Evolutionary conservation across 2,888 invertebrate species (phyloP).

Genomic region (Oasisia sp.): DNA sequence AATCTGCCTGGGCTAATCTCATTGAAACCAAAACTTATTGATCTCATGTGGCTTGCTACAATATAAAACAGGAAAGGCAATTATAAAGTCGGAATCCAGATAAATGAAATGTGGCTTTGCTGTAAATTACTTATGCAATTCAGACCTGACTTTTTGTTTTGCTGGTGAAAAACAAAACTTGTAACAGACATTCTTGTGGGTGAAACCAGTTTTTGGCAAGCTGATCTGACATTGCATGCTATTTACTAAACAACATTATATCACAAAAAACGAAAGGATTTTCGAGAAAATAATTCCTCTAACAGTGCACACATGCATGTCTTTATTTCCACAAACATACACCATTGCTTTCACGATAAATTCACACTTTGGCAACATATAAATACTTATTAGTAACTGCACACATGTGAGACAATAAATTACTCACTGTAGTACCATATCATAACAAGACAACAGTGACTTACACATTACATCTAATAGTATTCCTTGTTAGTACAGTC

Average conservation of each 20-base stretch:
- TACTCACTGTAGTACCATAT: background rate
- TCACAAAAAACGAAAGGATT: background rate
- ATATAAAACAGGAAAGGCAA: too few species aligned
- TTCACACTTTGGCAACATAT: background rate
- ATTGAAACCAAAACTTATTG: background rate
- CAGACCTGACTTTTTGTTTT: background rate
- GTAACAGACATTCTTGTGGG: background rate
- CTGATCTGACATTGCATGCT: background rate
- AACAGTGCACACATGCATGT: background rate
- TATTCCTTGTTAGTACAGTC: background rate
- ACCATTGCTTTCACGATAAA: background rate
- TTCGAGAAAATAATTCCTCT: background rate
- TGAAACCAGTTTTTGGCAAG: background rate
- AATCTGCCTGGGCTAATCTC: background rate
- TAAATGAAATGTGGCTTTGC: background rate
- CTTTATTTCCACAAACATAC: background rate
- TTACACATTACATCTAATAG: background rate
- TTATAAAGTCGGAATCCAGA: background rate
- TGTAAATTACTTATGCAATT: background rate
- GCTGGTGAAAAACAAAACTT: background rate
- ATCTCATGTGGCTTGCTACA: background rate
- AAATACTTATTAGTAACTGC: background rate
- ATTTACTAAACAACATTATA: conserved; percentile 6
- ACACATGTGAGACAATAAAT: background rate
- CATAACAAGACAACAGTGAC: background rate